Evolutionary conservation across 1,140 invertebrate genomes (phyloP), one percentile per base, ranked within the genome.

Genomic region (Drosophila saltans): DNA sequence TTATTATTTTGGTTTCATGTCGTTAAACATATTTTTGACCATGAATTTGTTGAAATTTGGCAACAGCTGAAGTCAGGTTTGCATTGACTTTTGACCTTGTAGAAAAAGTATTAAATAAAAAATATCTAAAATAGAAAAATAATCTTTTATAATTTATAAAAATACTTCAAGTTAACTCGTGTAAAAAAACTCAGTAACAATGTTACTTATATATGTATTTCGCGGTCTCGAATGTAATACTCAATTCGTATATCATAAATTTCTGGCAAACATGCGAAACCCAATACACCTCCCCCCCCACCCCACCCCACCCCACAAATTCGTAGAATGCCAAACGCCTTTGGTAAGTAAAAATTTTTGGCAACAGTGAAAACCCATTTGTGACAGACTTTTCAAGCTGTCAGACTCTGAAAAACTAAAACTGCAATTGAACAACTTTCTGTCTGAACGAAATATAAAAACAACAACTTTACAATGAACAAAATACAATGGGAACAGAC

Each of bases 311-410:
- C 45, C 24, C 21, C 2, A 43, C 41, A n/a, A 43, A 52, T 52
- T 26, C 45, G 9, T 52, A 3, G 16, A 52, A 59, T 59, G 16
- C 33, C 56, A 30, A 33, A 36, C 28, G 56, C 57, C 57, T 59
- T 39, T 59, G 40, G 57, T 9, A 4, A 39, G 57, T 9, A 4
- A 39, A 64, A 64, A 36, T 36, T 64, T 63, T 52, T 64, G 62
- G 62, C 62, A 64, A 64, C 41, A 48, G 30, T 26, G 62, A 39
- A 59, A 59, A 59, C 21, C 16, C 57, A 59, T 59, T 59, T 59
- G 57, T 24, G 57, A 59, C 33, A 59, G 33, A 59, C 33, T 59
- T 59, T 59, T 59, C 1, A 30, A 59, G 36, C 33, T 39, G 57
- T 39, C 28, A 39, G 33, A 39, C 16, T 24, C 57, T 24, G 8